Base-by-base conservation (phyloP, 2,888 invertebrate genomes). In the Phorcus lineatus region DNA sequence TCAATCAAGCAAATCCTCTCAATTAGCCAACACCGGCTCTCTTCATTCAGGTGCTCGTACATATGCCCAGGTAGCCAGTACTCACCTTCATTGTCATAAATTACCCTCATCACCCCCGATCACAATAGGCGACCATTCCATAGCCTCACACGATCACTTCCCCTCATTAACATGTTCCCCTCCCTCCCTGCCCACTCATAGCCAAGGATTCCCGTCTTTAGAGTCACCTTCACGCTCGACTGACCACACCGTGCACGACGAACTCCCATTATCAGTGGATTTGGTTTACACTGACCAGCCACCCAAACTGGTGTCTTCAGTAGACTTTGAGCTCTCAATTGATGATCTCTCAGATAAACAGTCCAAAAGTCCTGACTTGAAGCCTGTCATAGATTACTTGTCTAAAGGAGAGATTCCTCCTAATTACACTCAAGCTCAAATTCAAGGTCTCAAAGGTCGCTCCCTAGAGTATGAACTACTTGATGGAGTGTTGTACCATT, bases 401-500 rank as follows among this genome's bases (percentile, higher is more conserved):
- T 19, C 17, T 7, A 28, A 54, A 24, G 24, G 53, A 40, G 75
- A 75, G 24, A 53, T 75, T 22, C 75, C 75, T 6, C 19, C 53
- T 17, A n/a, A 22, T 24, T 75, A 75, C 17, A 24, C 75, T 24
- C 47, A 75, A 0, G 40, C 75, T 22, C 75, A 75, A 47, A 47
- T 75, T 11, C 40, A 75, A 53, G 75, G 75, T 19, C 54, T 53
- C 19, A n/a, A 24, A 28, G 75, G 75, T 16, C 75, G 53, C 17
- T 11, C 75, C 16, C 19, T 40, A 75, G 75, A 54, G 19, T 75
- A 53, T 28, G 75, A 54, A 22, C 7, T 75, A 3, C 19, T 13
- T 22, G 52, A 74, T 74, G 74, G 47, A 19, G 28, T 74, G n/a
- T 28, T 74, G 19, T 47, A 52, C 53, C 74, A 74, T 66, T 74